Conservation (phyloP, 1,140 invertebrate species). For the Lordiphosa collinella region DNA sequence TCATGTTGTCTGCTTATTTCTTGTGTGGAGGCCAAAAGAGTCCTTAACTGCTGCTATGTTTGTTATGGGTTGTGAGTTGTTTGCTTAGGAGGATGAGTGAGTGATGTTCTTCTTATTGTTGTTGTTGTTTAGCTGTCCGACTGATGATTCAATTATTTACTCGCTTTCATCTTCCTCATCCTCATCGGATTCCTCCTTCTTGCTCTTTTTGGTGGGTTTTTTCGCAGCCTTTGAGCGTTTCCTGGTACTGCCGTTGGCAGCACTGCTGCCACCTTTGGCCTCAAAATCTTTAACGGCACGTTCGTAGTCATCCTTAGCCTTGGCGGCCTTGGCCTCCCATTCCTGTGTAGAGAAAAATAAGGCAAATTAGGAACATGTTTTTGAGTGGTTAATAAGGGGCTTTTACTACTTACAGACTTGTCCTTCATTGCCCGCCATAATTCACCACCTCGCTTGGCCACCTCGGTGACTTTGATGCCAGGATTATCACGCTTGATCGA, state of each 20-base stretch:
- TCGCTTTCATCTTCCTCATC: conserved; percentile 78
- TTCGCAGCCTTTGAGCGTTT: conserved; percentile 79
- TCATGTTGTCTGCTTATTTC: conserved; percentile 52
- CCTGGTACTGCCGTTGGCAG: conserved; percentile 79
- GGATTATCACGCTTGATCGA: conserved; percentile 90
- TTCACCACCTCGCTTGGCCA: conserved; percentile 93
- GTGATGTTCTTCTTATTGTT: conserved; percentile 4
- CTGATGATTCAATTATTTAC: conserved; percentile 29
- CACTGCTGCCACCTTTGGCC: conserved; percentile 83
- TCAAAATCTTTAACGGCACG: conserved; percentile 93
- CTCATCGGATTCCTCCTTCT: conserved; percentile 80
- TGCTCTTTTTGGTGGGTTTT: conserved; percentile 78
- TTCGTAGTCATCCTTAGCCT: conserved; percentile 92
- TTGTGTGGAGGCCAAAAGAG: conserved; percentile 12
- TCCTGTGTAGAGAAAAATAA: conserved; percentile 81
- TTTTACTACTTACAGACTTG: conserved; percentile 86
- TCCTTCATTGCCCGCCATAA: conserved; percentile 90
- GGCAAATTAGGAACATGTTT: background rate
- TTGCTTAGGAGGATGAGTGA: background rate
- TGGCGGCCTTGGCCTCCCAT: conserved; percentile 92
- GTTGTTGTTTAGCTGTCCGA: conserved; percentile 10
- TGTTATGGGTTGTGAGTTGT: conserved; percentile 9
- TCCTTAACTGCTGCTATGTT: conserved; percentile 6
- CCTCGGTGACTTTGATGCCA: conserved; percentile 89
- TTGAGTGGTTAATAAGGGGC: background rate